A percentile compares a stretch with the other conserved stretches of the same genome.
phyloP scores from a whole-genome alignment of 2,888 invertebrate species.

The Argynnis bischoffii region DNA sequence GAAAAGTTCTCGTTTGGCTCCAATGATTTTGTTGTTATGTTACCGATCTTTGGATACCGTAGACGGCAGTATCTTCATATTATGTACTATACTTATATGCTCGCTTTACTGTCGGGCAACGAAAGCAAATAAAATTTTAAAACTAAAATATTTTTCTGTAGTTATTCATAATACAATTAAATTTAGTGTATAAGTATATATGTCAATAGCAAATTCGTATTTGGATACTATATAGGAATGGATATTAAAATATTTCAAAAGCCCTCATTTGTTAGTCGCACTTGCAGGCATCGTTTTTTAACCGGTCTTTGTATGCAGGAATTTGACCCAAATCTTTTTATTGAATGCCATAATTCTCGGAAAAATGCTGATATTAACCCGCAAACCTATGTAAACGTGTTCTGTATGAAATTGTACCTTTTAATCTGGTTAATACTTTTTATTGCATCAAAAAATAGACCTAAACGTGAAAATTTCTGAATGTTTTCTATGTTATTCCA shows the following conservation, averaged over 20 bases:
- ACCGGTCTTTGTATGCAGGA: constrained; percentile 9
- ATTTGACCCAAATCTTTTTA: constrained; percentile 26
- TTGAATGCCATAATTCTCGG: constrained; percentile 24
- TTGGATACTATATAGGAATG: background rate
- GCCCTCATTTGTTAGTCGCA: background rate
- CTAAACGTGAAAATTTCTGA: background rate
- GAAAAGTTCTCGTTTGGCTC: too few relatives aligned
- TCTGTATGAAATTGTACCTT: constrained; percentile 14
- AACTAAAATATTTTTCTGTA: too few relatives aligned
- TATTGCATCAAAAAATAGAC: background rate
- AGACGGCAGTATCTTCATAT: too few relatives aligned
- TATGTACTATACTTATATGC: too few relatives aligned
- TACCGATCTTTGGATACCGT: too few relatives aligned
- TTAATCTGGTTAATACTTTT: constrained; percentile 13
- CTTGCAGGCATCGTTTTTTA: constrained; percentile 8
- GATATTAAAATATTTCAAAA: background rate
- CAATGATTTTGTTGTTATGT: too few relatives aligned
- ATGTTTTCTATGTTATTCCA: constrained; percentile 1
- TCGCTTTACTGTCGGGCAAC: too few relatives aligned
- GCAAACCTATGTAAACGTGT: constrained; percentile 19
- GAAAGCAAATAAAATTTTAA: too few relatives aligned
- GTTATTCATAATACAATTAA: too few relatives aligned
- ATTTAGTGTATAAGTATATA: too few relatives aligned
- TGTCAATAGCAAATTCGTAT: background rate
- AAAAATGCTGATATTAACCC: constrained; percentile 19